These are phyloP conservation scores for Uloborus diversus DNA, from an alignment of 1,140 invertebrate species.

Conservation along the genomic window DNA sequence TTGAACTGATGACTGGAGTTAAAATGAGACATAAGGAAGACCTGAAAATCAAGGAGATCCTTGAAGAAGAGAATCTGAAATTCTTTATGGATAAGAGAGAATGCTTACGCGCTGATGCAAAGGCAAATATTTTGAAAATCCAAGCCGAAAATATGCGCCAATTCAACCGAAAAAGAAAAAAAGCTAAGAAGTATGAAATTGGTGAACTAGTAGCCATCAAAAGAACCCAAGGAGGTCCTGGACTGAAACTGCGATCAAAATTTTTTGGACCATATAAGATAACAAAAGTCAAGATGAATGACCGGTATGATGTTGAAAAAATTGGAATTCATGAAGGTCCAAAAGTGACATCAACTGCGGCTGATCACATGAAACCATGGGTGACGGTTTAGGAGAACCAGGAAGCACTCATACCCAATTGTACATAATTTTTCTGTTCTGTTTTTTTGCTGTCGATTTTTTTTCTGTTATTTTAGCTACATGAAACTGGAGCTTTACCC, in stretches of 20 bases:
- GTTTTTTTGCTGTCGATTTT: no score
- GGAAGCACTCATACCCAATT: no score
- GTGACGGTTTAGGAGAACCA: background rate
- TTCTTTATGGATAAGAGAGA: background rate
- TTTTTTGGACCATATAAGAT: background rate
- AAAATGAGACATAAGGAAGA: constrained; percentile 15
- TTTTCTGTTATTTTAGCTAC: no score
- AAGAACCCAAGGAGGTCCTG: background rate
- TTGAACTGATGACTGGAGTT: background rate
- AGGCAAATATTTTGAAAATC: background rate
- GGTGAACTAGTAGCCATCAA: background rate
- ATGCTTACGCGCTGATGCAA: background rate
- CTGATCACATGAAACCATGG: constrained; percentile 6
- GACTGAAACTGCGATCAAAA: background rate
- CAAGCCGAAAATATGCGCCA: background rate
- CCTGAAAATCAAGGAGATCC: background rate
- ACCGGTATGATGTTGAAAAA: constrained; percentile 4
- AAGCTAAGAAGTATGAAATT: background rate
- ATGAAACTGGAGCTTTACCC: no score
- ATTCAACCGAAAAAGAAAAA: background rate
- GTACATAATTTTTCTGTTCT: no score
- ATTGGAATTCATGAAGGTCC: background rate
- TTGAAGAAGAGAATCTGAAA: background rate
- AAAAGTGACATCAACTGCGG: background rate
- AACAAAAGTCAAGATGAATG: background rate